These are phyloP conservation scores for Synergus itoensis DNA, from an alignment of 2,888 invertebrate species.

Conservation along the genomic window DNA sequence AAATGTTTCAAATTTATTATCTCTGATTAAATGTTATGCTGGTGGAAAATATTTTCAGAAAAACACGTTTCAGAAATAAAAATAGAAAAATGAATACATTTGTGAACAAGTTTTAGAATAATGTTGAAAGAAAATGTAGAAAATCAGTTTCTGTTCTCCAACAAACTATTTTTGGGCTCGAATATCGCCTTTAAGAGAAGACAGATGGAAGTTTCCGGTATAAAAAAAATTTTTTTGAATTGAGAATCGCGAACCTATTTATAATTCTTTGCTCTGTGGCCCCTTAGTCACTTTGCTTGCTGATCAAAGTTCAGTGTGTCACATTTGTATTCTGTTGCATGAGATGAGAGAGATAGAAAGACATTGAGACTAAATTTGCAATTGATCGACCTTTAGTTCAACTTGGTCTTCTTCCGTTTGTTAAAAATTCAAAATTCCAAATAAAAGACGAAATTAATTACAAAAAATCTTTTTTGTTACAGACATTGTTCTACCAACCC, in stretches of 20 bases:
- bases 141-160: not conserved
- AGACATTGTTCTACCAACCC: constrained; percentile 87
- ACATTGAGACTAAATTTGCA: constrained; percentile 2
- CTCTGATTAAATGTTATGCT: too few species aligned
- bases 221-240: constrained; percentile 5
- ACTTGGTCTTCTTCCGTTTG: not conserved
- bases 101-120: too few species aligned
- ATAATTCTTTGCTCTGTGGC: constrained; percentile 32
- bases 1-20: constrained; percentile 43
- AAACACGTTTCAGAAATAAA: not conserved
- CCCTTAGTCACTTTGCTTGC: constrained; percentile 49
- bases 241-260: constrained; percentile 14
- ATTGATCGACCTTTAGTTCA: not conserved
- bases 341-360: not conserved
- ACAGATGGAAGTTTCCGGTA: not conserved
- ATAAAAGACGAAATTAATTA: constrained; percentile 2
- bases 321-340: constrained; percentile 37
- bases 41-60: not conserved
- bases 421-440: not conserved
- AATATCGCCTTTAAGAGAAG: not conserved
- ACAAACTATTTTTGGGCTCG: not conserved
- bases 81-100: not conserved
- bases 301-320: constrained; percentile 60
- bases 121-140: too few species aligned
- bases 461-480: constrained; percentile 59